Evolutionary conservation across 2,797 vertebrate species (phyloP), one percentile per base, ranked within the genome.

Genomic region (Margarornis squamiger): DNA sequence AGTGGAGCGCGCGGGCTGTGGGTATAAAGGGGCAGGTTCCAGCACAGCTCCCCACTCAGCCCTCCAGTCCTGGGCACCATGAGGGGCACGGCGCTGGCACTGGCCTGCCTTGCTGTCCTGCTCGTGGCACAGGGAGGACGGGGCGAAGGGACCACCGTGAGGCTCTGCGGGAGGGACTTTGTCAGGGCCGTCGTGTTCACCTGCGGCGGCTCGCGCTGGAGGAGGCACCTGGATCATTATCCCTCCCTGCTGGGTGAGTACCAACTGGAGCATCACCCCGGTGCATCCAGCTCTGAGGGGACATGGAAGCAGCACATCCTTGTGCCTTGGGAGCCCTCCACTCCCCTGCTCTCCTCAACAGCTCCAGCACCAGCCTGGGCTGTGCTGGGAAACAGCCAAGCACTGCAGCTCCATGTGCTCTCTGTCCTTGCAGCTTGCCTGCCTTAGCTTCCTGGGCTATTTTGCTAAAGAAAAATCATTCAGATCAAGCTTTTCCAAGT

Each of bases 151-250:
- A 87, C 26, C 29, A 62, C 59, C 0, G 24, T 98, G 90, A 97
- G 80, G 92, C 97, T 98, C 58, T 98, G 97, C 0, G 98, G 98
- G 5, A 95, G 87, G 4, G 97, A 98, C 23, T 97, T 98, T 2
- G 49, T 98, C 66, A 24, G 98, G 43, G 97, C 97, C 0, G 75
- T 98, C 0, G 52, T 97, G 21, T 98, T 97, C 93, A 98, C 97
- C 45, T 98, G 98, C 0, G 97, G 97, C 0, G 95, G 97, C 65
- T 97, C 98, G 0, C 82, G 96, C 27, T 98, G 98, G 98, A 97
- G 45, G 18, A 90, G 96, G 65, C 76, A 90, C 3, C 46, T 85
- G 41, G 5, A n/a, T 5, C 68, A 51, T 10, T 30, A 78, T 7
- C 76, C 1, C 18, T 10, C 41, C 26, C 67, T 72, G 20, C 6